Base-by-base conservation (phyloP, 1,140 invertebrate species). In the Cheumatopsyche charites region DNA sequence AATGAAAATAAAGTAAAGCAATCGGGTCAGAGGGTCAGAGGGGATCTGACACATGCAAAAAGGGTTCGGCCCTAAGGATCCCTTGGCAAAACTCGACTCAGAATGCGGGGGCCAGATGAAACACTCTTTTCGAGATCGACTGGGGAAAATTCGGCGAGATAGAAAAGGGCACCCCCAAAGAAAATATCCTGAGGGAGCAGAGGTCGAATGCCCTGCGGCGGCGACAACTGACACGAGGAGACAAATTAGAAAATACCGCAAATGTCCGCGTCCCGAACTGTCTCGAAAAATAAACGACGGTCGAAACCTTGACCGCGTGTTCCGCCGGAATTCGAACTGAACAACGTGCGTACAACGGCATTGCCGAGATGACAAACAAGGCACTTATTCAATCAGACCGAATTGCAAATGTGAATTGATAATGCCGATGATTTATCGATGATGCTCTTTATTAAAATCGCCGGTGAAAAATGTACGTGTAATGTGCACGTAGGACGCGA, bases 21-120 rank as follows among this genome's bases (percentile, higher is more conserved):
- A 66, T 66, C 17, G 63, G 63, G 63, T 66, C 63, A 66, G n/a
- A 66, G 63, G 63, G 63, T 66, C 63, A 66, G 12, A 36, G 29
- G 9, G 29, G 15, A 47, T 42, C 43, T 21, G 63, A 47, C 63
- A 45, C 41, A 66, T 66, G 63, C 23, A 66, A 66, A 66, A 66
- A 66, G 43, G 63, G 63, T 43, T 47, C 63, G 41, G n/a, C 36
- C 43, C 42, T 36, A 66, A 41, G 62, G 62, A 65, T 65, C 62
- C 29, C 9, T 9, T 36, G 29, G 26, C 62, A 42, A 58, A 66
- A 66, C 63, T 19, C 23, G n/a, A 25, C 13, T 58, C 55, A 7
- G 55, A 0, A 19, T 13, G 25, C 23, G 55, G 55, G 55, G 1
- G 13, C 12, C 55, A 5, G 19, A 58, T 12, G 19, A 58, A 12